Base-by-base conservation (phyloP, 2,888 invertebrate species). In the Ichneumon xanthorius region DNA sequence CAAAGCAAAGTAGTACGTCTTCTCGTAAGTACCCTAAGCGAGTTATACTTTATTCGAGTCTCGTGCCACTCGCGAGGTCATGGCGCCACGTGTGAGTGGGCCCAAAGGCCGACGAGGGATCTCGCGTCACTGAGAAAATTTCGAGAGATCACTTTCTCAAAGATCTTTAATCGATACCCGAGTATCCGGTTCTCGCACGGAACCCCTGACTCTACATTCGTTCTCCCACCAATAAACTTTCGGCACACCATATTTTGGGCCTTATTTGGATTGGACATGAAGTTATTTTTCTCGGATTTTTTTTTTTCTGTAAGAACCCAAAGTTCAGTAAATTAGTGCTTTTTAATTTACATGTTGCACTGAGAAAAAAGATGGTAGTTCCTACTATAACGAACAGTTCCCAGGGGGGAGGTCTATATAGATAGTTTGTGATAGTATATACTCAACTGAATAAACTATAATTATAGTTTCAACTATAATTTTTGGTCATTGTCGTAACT, bases 51-150 rank as follows among this genome's bases (percentile, higher is more conserved):
- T 50, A 82, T 88, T 88, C 82, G 85, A 84, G 84, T 84, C 86
- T 82, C 87, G 88, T 85, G 85, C 85, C 81, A 58, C 84, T 55
- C 71, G 50, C 84, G 87, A 86, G 88, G 88, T 87, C 88, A 88
- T 75, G 88, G 86, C 82, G 84, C 84, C 84, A 83, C 85, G 73
- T 77, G 78, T 81, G 82, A 79, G 81, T 82, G 84, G 80, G 55
- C 37, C 68, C 61, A 77, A 86, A 78, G 48, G 33, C 19, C 33
- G 63, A 50, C 33, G 40, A n/a, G n/a, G 7, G 22, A 22, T n/a
- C 45, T 37, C 45, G 73, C 26, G 61, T 26, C 30, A 16, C 19
- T 2, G n/a, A 40, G 68, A 19, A 58, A 45, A 48, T 63, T 50
- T 67, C 63, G 63, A 16, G 63, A 63, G 63, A 33, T 33, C 63